Percentiles rank a stretch among this genome's conserved stretches.
Evolutionary conservation across 1,140 invertebrate species (phyloP).

Genomic region (Galleria mellonella): DNA sequence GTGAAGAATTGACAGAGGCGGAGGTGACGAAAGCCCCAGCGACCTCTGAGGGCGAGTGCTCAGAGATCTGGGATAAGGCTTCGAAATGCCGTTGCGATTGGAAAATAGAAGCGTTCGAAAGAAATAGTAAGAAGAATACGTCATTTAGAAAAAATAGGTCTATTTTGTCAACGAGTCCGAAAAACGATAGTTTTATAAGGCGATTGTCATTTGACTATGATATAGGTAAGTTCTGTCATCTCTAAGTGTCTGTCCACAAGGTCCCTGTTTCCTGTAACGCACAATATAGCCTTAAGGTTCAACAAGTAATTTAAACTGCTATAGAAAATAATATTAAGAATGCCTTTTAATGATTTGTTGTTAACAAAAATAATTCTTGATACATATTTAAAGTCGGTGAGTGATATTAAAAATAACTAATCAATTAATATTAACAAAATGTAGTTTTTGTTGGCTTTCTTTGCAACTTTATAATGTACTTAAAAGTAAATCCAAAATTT

Average conservation of each 20-base stretch:
- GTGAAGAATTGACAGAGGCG: slow-evolving; percentile 48
- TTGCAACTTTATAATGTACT: too few relatives aligned
- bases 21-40: slow-evolving; percentile 41
- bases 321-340: too few relatives aligned
- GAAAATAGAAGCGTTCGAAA: slow-evolving; percentile 56
- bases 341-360: too few relatives aligned
- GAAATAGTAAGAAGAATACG: slow-evolving; percentile 63
- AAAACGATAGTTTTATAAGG: slow-evolving; percentile 47
- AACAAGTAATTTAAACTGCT: too few relatives aligned
- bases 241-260: too few relatives aligned
- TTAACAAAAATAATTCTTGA: not conserved
- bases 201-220: slow-evolving; percentile 52
- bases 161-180: slow-evolving; percentile 62
- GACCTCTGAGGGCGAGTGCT: slow-evolving; percentile 73
- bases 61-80: slow-evolving; percentile 70
- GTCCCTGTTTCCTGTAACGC: too few relatives aligned
- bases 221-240: slow-evolving; percentile 37
- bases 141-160: slow-evolving; percentile 65
- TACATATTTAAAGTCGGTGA: too few relatives aligned
- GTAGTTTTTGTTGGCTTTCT: too few relatives aligned
- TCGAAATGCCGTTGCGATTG: slow-evolving; percentile 60
- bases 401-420: too few relatives aligned
- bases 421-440: too few relatives aligned
- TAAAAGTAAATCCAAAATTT: too few relatives aligned
- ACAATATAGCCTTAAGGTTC: too few relatives aligned